Evolutionary conservation across 2,888 invertebrate genomes (phyloP), one percentile per base, ranked within the genome.

Genomic region (Brachypterus glaber): DNA sequence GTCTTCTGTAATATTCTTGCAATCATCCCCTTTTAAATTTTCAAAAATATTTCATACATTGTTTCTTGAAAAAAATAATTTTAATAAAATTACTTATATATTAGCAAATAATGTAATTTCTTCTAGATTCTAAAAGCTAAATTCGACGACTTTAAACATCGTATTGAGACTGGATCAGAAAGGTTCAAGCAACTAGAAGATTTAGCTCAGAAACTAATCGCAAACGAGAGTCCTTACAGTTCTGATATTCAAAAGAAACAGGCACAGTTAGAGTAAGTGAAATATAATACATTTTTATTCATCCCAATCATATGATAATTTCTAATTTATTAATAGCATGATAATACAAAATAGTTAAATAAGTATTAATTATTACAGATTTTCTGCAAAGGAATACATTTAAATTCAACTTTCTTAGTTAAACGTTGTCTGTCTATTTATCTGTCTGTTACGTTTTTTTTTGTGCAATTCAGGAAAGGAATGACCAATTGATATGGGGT

Each of bases 91-190:
- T 11, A 18, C 9, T 14, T 15, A 5, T 31, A 16, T 36, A 3
- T 18, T 2, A 27, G 5, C 12, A 9, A 27, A 15, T 16, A 16
- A 4, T 25, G n/a, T 37, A 42, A 40, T 39, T 41, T 44, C 48
- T 55, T 53, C n/a, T 57, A 84, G 80, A 71, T 87, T 39, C 66
- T 93, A 17, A 82, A 88, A 59, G 82, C 82, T 21, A 92, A 92
- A 63, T 95, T 93, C 62, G 89, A 92, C 49, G 93, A 95, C 60
- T 80, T 95, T 35, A 89, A 91, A 43, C 88, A 87, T 59, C 76
- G 85, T 31, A 87, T 95, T 3, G 90, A 92, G 58, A 81, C 86
- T 14, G 92, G 91, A 0, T 82, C 86, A 0, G 92, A 93, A 58
- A 69, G 93, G 39, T 92, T 92, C 60, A 85, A 81, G 58, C 88